Evolutionary conservation across 2,797 vertebrate species (phyloP).

Genomic region (Aphelocoma californica): DNA sequence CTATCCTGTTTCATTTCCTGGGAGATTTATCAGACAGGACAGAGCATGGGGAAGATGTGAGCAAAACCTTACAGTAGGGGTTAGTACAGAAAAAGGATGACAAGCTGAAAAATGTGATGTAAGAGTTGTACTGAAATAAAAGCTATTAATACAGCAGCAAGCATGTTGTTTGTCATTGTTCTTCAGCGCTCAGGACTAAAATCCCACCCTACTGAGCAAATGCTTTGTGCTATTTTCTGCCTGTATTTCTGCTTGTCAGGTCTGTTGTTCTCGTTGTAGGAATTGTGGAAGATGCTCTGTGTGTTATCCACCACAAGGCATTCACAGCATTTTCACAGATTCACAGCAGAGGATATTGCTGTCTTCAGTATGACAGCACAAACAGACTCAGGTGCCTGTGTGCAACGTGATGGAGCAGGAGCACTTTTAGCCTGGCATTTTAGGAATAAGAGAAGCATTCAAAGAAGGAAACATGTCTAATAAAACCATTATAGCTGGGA

Average conservation of each 20-base stretch:
- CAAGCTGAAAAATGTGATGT: background rate
- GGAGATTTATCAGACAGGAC: background rate
- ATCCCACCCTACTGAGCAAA: background rate
- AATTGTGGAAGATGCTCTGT: background rate
- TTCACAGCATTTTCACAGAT: background rate
- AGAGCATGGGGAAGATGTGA: background rate
- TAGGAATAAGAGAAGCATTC: background rate
- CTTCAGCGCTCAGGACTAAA: background rate
- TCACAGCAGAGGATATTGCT: background rate
- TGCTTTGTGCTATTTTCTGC: background rate
- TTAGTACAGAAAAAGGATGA: background rate
- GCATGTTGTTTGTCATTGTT: background rate
- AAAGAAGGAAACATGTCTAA: background rate
- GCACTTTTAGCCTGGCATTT: background rate
- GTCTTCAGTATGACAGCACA: background rate
- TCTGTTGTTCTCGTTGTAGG: background rate
- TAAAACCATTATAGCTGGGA: background rate
- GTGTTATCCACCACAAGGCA: background rate
- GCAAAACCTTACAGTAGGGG: background rate
- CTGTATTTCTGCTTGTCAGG: background rate
- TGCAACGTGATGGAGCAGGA: background rate
- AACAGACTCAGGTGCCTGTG: background rate
- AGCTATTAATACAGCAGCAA: background rate
- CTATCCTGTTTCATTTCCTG: background rate
- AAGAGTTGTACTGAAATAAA: background rate